Percentiles rank a stretch among this genome's conserved stretches.
phyloP scores from a whole-genome alignment of 2,113 vertebrate species.

The Poecile atricapillus region DNA sequence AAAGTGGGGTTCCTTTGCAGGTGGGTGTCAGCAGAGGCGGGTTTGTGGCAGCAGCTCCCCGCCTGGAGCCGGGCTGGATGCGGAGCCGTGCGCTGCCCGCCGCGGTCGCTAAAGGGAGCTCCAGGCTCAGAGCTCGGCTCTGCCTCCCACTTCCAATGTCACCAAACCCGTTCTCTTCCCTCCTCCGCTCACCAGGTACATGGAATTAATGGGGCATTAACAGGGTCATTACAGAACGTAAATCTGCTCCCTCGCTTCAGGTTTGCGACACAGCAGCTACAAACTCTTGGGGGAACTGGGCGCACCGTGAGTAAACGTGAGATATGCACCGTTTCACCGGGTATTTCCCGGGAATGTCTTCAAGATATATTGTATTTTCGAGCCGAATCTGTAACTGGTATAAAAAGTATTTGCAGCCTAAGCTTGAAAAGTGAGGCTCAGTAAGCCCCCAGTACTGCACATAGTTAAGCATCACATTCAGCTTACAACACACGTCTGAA shows the following conservation, averaged over 20 bases:
- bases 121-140: conserved; percentile 19
- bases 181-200: neutral
- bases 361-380: neutral
- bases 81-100: neutral
- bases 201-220: neutral
- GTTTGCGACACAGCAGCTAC: neutral
- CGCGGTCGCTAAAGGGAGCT: conserved; percentile 56
- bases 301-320: neutral
- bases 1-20: neutral
- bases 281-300: neutral
- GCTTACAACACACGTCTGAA: neutral
- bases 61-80: accelerated
- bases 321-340: neutral
- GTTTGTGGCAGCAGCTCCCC: no score
- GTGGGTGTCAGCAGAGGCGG: neutral
- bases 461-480: accelerated
- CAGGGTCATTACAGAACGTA: neutral
- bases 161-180: neutral
- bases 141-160: accelerated
- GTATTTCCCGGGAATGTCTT: neutral
- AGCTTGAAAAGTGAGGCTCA: neutral
- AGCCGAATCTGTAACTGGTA: neutral
- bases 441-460: neutral
- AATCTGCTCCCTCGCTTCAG: neutral
- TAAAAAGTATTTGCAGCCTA: neutral